These are phyloP conservation scores for Strigamia maritima DNA, from an alignment of 2,888 invertebrate species.

Conservation along the genomic window DNA sequence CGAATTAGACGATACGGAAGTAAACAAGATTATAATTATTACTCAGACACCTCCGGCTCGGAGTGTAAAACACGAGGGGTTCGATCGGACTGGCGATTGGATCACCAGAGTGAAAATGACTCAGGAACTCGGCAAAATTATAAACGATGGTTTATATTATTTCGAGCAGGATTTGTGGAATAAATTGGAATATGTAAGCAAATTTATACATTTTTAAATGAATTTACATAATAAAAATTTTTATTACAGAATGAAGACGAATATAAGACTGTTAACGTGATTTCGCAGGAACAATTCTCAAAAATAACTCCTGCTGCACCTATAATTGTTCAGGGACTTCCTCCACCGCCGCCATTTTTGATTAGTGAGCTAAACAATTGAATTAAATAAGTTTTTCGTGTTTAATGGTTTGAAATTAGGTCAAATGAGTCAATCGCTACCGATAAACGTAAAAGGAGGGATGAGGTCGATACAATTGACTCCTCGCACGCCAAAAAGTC, in stretches of 20 bases:
- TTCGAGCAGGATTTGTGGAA: constrained; percentile 95
- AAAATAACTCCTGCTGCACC: constrained; percentile 64
- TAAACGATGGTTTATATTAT: constrained; percentile 92
- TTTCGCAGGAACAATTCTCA: constrained; percentile 83
- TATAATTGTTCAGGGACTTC: constrained; percentile 58
- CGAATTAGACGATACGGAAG: constrained; percentile 87
- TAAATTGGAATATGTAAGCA: constrained; percentile 60
- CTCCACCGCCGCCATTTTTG: constrained; percentile 47
- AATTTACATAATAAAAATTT: not conserved
- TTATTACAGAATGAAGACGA: constrained; percentile 42
- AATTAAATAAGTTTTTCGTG: not conserved
- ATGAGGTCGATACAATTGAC: constrained; percentile 27
- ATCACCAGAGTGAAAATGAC: constrained; percentile 88
- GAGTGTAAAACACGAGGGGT: constrained; percentile 76
- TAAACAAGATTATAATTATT: constrained; percentile 90
- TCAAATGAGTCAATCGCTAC: not conserved
- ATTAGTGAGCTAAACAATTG: constrained; percentile 36
- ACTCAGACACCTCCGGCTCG: constrained; percentile 67
- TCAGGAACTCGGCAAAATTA: constrained; percentile 88
- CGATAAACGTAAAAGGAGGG: not conserved
- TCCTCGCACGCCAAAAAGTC: constrained; percentile 49
- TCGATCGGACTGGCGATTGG: constrained; percentile 87
- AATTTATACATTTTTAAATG: too few relatives aligned
- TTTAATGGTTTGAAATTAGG: not conserved
- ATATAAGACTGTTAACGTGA: constrained; percentile 74